Conservation (phyloP, 2,797 vertebrate genomes). For the Lacerta agilis region DNA sequence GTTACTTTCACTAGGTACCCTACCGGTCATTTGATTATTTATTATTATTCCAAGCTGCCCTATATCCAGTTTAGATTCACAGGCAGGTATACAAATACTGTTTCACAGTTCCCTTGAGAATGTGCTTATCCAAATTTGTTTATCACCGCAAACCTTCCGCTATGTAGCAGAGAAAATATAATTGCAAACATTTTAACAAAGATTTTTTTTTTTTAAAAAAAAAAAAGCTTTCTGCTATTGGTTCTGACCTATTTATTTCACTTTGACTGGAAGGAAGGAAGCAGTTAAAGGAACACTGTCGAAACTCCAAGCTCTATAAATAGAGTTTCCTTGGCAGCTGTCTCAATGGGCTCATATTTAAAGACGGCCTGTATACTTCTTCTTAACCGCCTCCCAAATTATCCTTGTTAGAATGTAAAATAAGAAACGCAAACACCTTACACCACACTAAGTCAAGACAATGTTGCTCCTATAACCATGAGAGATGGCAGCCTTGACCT, state of each 20-base stretch:
- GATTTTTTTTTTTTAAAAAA: slow-evolving; percentile 32
- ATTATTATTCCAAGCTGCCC: no score
- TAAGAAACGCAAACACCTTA: neutral
- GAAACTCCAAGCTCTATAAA: slow-evolving; percentile 69
- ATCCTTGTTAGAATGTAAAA: slow-evolving; percentile 6
- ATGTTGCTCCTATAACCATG: neutral
- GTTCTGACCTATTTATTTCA: slow-evolving; percentile 77
- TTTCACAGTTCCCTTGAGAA: neutral
- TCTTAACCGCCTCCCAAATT: slow-evolving; percentile 24
- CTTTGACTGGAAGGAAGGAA: slow-evolving; percentile 64
- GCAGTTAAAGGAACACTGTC: slow-evolving; percentile 69
- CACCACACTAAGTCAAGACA: slow-evolving; percentile 19
- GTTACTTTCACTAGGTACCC: neutral
- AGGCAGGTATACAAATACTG: neutral
- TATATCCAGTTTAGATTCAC: no score
- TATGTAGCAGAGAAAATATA: slow-evolving; percentile 35
- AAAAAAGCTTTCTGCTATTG: slow-evolving; percentile 61
- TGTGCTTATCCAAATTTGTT: neutral
- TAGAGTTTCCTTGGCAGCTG: slow-evolving; percentile 68
- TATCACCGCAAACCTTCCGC: slow-evolving; percentile 7
- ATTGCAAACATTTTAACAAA: slow-evolving; percentile 48
- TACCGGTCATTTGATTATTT: no score
- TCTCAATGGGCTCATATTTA: slow-evolving; percentile 61
- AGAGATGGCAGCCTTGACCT: neutral
- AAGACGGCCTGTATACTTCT: slow-evolving; percentile 46